phyloP scores from a whole-genome alignment of 2,888 invertebrate species.

The Rhyacophila evoluta region DNA sequence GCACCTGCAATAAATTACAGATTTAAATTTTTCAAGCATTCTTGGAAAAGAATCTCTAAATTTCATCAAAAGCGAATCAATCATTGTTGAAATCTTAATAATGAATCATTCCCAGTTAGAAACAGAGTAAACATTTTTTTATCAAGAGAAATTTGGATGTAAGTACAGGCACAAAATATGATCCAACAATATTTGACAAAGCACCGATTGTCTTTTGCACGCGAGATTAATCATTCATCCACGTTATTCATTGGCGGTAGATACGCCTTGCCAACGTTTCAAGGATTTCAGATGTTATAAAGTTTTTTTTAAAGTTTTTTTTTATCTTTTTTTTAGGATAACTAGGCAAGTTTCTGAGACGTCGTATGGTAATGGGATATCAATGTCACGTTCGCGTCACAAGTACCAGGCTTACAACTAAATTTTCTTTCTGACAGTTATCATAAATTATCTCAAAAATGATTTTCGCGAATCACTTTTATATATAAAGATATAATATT shows the following conservation, averaged over 20 bases:
- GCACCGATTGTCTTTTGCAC: neutral
- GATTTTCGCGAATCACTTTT: too few species aligned
- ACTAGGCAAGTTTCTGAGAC: too few species aligned
- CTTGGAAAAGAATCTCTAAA: neutral
- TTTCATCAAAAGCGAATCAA: slow-evolving; percentile 35
- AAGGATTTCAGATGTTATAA: slow-evolving; percentile 15
- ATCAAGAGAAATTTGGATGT: slow-evolving; percentile 20
- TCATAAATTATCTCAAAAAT: too few species aligned
- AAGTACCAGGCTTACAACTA: too few species aligned
- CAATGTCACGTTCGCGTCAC: too few species aligned
- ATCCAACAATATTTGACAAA: slow-evolving; percentile 36
- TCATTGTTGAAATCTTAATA: slow-evolving; percentile 48
- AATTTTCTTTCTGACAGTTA: too few species aligned
- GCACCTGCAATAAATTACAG: too few species aligned
- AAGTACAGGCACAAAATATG: slow-evolving; percentile 39
- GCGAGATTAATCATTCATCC: slow-evolving; percentile 18
- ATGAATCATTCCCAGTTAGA: slow-evolving; percentile 5
- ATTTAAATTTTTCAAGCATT: too few species aligned
- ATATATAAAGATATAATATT: too few species aligned
- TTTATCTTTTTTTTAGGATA: too few species aligned
- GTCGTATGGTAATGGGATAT: too few species aligned
- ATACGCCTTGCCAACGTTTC: neutral
- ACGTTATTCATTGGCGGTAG: neutral
- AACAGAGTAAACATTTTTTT: neutral
- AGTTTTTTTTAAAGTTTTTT: neutral